These are phyloP conservation scores for Chironomus tentans DNA, from an alignment of 2,888 invertebrate genomes.

Conservation along the genomic window DNA sequence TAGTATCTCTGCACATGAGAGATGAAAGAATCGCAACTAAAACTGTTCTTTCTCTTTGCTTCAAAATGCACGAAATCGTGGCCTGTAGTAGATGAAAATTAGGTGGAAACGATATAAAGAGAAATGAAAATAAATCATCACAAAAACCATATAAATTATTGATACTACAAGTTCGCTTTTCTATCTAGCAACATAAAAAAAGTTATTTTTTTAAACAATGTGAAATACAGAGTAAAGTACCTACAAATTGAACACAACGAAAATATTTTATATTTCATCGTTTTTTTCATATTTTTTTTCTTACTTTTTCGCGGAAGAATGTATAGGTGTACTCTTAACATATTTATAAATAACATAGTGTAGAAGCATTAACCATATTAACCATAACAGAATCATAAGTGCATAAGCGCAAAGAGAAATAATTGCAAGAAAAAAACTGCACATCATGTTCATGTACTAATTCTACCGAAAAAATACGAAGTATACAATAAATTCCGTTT, in stretches of 20 bases:
- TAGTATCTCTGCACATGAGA: slow-evolving; percentile 2
- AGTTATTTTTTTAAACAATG: too few relatives aligned
- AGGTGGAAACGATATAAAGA: slow-evolving; percentile 14
- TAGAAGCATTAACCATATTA: slow-evolving; percentile 11
- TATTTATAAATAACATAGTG: slow-evolving; percentile 17
- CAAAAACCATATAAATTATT: slow-evolving; percentile 24
- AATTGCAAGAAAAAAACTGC: slow-evolving; percentile 7
- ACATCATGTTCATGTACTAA: background rate
- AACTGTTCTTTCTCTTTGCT: background rate
- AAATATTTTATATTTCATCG: slow-evolving; percentile 4
- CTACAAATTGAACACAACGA: slow-evolving; percentile 4
- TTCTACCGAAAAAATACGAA: background rate
- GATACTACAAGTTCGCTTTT: slow-evolving; percentile 14
- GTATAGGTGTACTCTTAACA: background rate
- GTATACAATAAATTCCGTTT: background rate
- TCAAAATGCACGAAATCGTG: slow-evolving; percentile 19
- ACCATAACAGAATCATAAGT: slow-evolving; percentile 19
- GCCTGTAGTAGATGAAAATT: slow-evolving; percentile 20
- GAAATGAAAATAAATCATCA: slow-evolving; percentile 19
- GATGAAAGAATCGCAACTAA: background rate
- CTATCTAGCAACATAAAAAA: background rate
- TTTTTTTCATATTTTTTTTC: too few relatives aligned
- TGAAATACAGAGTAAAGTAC: background rate
- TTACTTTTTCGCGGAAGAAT: background rate
- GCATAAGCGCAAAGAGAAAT: slow-evolving; percentile 18